Evolutionary conservation across 2,113 vertebrate species (phyloP).

Genomic region (Ctenodactylus gundi): DNA sequence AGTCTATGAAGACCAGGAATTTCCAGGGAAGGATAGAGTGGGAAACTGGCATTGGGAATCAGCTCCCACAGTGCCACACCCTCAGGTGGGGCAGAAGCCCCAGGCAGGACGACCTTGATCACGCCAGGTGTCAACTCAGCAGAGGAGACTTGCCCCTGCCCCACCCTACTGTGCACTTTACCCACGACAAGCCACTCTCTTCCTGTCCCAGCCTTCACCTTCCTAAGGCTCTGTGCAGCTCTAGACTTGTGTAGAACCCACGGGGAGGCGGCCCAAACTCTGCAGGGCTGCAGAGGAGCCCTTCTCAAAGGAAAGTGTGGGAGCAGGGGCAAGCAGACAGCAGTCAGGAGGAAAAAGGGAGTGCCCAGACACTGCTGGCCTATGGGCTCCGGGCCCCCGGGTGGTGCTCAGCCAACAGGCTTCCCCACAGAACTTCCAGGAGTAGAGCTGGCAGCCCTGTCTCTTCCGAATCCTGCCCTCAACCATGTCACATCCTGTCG

Average conservation of each 20-base stretch:
- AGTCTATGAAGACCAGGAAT: conserved; percentile 9
- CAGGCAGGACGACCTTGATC: not conserved
- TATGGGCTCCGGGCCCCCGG: not conserved
- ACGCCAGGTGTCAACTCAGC: not conserved
- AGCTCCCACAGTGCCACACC: not conserved
- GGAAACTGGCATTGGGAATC: not conserved
- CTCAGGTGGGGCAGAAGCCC: not conserved
- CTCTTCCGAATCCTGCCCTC: not conserved
- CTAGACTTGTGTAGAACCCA: not conserved
- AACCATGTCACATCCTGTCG: fast-evolving
- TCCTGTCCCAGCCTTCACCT: not conserved
- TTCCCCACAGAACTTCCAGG: not conserved
- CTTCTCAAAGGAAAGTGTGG: not conserved
- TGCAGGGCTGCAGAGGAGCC: not conserved
- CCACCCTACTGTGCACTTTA: not conserved
- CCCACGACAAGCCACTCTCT: not conserved
- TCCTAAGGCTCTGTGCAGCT: not conserved
- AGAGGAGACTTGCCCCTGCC: not conserved
- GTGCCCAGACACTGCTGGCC: not conserved
- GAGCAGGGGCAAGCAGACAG: not conserved
- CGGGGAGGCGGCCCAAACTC: not conserved
- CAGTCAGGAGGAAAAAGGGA: not conserved
- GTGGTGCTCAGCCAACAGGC: not conserved
- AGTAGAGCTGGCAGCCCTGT: not conserved
- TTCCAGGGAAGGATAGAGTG: not conserved